Evolutionary conservation across 2,113 vertebrate species (phyloP).

Genomic region (Petaurus breviceps): DNA sequence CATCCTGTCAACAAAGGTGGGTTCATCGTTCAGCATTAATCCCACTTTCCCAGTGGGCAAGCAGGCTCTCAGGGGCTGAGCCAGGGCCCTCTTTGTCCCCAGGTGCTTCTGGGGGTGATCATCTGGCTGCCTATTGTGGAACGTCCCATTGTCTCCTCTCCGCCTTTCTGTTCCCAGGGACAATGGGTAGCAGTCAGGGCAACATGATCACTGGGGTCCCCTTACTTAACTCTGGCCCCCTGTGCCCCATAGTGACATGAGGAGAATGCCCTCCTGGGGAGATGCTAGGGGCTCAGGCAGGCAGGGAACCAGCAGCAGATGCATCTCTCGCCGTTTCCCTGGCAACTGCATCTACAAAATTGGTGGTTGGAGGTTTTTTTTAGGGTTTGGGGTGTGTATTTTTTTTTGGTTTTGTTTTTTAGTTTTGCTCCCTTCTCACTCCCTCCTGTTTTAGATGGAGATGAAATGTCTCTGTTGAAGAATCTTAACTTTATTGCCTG

Average conservation of each 20-base stretch:
- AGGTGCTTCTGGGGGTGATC: conserved; percentile 43
- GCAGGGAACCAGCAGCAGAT: conserved; percentile 30
- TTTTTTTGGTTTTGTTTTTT: neutral
- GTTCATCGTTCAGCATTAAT: neutral
- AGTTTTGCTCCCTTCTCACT: conserved; percentile 6
- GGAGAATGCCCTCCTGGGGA: conserved; percentile 71
- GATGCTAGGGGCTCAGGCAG: conserved; percentile 63
- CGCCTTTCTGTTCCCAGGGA: conserved; percentile 59
- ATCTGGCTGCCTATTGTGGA: conserved; percentile 68
- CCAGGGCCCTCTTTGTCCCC: neutral
- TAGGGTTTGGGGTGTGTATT: conserved; percentile 50
- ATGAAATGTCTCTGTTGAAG: neutral
- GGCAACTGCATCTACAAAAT: conserved; percentile 81
- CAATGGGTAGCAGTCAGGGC: conserved; percentile 57
- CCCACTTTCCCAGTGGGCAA: neutral
- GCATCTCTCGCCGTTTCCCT: conserved; percentile 82
- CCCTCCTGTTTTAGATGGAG: neutral
- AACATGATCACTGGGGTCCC: conserved; percentile 66
- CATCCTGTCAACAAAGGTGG: conserved; percentile 55
- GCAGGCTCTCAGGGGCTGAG: neutral
- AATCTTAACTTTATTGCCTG: neutral
- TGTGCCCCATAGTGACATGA: conserved; percentile 54
- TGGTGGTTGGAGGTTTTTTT: conserved; percentile 67
- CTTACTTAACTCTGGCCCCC: conserved; percentile 64
- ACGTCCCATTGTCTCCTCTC: conserved; percentile 57